A percentile compares a stretch with the other conserved stretches of the same genome.
phyloP scores from a whole-genome alignment of 2,113 vertebrate species.

The Otis tarda region DNA sequence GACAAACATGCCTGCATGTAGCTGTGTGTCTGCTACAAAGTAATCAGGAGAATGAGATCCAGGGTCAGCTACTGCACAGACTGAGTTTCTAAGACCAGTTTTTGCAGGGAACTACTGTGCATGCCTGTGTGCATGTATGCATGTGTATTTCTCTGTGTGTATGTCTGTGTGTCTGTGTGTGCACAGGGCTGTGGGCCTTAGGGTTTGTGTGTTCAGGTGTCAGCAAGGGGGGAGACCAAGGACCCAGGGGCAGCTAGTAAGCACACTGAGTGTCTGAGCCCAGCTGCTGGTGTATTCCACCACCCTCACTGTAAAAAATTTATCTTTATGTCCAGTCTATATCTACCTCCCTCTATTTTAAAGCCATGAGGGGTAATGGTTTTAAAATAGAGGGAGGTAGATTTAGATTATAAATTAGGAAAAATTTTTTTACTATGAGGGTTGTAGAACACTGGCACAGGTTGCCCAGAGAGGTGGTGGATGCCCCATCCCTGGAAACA shows the following conservation, averaged over 20 bases:
- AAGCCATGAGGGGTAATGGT: too few relatives aligned
- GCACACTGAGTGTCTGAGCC: neutral
- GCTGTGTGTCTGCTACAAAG: accelerated
- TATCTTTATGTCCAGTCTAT: too few relatives aligned
- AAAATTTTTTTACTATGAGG: too few relatives aligned
- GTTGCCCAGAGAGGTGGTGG: too few relatives aligned
- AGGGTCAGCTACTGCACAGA: neutral
- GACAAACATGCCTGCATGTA: neutral
- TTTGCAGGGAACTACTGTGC: neutral
- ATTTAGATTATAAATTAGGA: too few relatives aligned
- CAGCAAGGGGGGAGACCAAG: neutral
- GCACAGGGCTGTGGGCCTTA: neutral
- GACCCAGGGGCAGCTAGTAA: neutral
- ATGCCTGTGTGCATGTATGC: accelerated
- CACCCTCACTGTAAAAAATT: too few relatives aligned
- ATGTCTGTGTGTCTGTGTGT: too few relatives aligned
- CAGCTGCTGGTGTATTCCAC: neutral
- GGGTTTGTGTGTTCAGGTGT: neutral
- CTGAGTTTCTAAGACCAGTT: neutral
- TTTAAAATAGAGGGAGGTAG: too few relatives aligned
- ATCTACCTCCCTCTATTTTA: too few relatives aligned
- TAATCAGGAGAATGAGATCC: neutral
- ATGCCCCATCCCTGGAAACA: too few relatives aligned
- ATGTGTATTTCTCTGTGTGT: too few relatives aligned
- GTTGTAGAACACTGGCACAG: too few relatives aligned